Conservation (phyloP, 2,888 invertebrate genomes). For the Tipula helvola region DNA sequence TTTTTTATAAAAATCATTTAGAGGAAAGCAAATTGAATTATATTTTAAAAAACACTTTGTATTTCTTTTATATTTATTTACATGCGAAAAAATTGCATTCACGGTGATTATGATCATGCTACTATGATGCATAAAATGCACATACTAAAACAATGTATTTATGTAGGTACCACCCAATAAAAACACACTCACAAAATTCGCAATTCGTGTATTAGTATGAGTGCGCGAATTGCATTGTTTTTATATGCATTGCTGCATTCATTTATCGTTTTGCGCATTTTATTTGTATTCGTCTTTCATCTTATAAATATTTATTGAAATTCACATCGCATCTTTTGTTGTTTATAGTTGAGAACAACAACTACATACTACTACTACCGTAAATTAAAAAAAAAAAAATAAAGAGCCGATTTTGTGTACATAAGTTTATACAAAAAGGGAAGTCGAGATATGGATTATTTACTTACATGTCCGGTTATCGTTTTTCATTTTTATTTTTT, state of each 20-base stretch:
- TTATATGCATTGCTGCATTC: not conserved
- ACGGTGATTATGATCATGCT: not conserved
- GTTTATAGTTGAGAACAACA: not conserved
- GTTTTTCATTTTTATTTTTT: not conserved
- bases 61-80: not conserved
- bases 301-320: not conserved
- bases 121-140: not conserved
- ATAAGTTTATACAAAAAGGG: not conserved
- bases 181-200: not conserved
- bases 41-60: not conserved
- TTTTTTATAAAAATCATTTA: not conserved
- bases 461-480: not conserved
- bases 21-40: conserved; percentile 4
- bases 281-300: not conserved
- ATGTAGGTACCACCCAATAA: too few relatives aligned
- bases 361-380: not conserved
- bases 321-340: not conserved
- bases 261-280: not conserved
- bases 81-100: not conserved
- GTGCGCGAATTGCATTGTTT: not conserved
- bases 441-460: not conserved
- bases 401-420: not conserved
- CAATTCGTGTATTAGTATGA: not conserved
- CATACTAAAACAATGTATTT: not conserved
- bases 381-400: not conserved